A percentile compares a stretch with the other conserved stretches of the same genome.
phyloP scores from a whole-genome alignment of 2,797 vertebrate species.

The Muscicapa striata region DNA sequence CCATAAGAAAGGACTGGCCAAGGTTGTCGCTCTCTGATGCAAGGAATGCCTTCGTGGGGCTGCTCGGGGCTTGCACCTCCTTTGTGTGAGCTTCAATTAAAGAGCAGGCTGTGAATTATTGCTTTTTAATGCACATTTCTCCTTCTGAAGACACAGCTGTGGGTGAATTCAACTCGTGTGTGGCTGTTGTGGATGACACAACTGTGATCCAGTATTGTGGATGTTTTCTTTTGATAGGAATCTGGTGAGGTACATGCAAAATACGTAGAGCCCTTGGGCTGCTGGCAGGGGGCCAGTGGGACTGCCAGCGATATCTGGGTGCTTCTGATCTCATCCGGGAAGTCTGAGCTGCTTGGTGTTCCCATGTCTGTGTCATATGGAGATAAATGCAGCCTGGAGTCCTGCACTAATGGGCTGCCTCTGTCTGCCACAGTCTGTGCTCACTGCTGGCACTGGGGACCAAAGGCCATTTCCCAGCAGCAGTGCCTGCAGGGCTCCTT shows the following conservation, averaged over 20 bases:
- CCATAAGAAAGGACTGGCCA: background rate
- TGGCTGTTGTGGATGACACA: slow-evolving; percentile 47
- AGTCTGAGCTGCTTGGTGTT: background rate
- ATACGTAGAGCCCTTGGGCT: slow-evolving; percentile 43
- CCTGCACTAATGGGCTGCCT: background rate
- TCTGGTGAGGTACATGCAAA: slow-evolving; percentile 52
- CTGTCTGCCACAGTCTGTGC: background rate
- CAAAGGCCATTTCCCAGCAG: accelerated
- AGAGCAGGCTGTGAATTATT: background rate
- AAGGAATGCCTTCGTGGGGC: slow-evolving; percentile 12
- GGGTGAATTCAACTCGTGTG: slow-evolving; percentile 45
- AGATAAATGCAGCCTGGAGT: background rate
- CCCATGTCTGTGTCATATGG: background rate
- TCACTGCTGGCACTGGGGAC: background rate
- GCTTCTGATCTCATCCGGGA: background rate
- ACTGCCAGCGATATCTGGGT: background rate
- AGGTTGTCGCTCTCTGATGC: accelerated
- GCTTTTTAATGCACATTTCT: slow-evolving; percentile 53
- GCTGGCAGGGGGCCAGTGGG: background rate
- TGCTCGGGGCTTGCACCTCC: background rate
- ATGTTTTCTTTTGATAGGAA: slow-evolving; percentile 53
- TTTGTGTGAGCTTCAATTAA: background rate
- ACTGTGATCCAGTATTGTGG: slow-evolving; percentile 42
- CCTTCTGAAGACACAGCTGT: slow-evolving; percentile 42
- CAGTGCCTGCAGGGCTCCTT: background rate